Percentiles rank a stretch among this genome's conserved stretches.
phyloP scores from a whole-genome alignment of 2,797 vertebrate species.

The Lutjanus argentimaculatus region DNA sequence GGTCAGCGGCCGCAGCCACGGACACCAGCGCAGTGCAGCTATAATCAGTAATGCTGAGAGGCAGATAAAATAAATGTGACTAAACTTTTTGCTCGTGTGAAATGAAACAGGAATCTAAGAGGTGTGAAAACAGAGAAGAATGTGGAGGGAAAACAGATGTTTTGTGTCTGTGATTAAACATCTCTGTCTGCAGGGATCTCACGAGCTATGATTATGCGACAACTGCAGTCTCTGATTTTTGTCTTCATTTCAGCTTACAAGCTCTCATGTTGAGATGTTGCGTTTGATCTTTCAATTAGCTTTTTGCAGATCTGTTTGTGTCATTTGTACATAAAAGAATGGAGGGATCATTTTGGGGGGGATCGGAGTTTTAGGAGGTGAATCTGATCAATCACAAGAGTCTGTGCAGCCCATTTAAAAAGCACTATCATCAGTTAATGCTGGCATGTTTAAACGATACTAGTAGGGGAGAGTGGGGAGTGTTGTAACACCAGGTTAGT shows the following conservation, averaged over 20 bases:
- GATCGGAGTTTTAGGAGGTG: constrained; percentile 19
- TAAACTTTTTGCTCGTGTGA: constrained; percentile 15
- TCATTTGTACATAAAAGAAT: constrained; percentile 30
- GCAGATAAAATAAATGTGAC: constrained; percentile 51
- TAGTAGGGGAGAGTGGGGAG: too few species aligned
- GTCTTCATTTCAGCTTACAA: constrained; percentile 32
- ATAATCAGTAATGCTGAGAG: constrained; percentile 55
- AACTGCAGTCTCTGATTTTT: constrained; percentile 40
- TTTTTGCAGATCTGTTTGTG: constrained; percentile 40
- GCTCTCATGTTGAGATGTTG: constrained; percentile 33
- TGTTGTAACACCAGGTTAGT: too few species aligned
- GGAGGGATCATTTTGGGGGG: constrained; percentile 12
- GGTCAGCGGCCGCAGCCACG: constrained; percentile 52
- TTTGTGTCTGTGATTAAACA: constrained; percentile 54
- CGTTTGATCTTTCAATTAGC: constrained; percentile 58
- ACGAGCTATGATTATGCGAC: constrained; percentile 35
- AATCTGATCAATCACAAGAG: constrained; percentile 32
- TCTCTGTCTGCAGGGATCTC: constrained; percentile 48
- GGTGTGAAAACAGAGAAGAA: constrained; percentile 23
- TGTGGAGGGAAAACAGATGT: constrained; percentile 43
- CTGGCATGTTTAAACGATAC: neutral
- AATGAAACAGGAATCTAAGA: constrained; percentile 39
- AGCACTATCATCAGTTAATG: neutral
- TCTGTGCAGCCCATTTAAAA: constrained; percentile 13
- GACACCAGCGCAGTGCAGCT: constrained; percentile 18